Evolutionary conservation across 2,113 vertebrate species (phyloP).

Genomic region (Oncorhynchus masou): DNA sequence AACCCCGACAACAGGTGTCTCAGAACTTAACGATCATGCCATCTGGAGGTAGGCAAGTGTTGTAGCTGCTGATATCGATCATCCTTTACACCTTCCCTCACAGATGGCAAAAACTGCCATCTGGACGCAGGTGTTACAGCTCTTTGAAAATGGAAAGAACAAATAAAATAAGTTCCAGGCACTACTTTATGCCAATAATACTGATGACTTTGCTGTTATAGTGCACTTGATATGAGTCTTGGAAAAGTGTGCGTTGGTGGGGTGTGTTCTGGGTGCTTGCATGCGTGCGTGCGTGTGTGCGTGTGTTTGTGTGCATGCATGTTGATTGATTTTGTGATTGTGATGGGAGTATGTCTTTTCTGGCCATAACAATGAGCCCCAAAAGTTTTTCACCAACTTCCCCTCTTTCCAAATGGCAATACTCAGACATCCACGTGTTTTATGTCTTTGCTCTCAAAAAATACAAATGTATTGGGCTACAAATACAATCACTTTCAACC

Average conservation of each 20-base stretch:
- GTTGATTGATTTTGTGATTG: conserved; percentile 4
- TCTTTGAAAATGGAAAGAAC: conserved; percentile 49
- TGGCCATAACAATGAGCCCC: background rate
- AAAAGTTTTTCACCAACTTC: background rate
- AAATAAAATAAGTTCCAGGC: conserved; percentile 14
- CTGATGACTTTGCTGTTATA: conserved; percentile 36
- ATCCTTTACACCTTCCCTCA: conserved; percentile 62
- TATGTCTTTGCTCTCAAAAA: no score
- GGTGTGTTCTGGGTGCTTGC: background rate
- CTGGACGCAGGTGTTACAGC: conserved; percentile 60
- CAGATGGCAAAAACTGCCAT: conserved; percentile 63
- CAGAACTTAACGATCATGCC: conserved; percentile 64
- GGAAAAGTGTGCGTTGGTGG: background rate
- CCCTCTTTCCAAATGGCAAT: no score
- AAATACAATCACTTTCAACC: no score
- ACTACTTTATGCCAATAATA: conserved; percentile 25
- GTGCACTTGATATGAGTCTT: conserved; percentile 14
- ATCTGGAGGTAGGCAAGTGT: conserved; percentile 63
- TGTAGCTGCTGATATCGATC: conserved; percentile 66
- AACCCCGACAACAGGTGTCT: conserved; percentile 55
- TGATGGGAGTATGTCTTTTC: background rate
- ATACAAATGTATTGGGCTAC: no score
- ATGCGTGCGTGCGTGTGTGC: background rate
- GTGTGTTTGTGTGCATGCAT: background rate
- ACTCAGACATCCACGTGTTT: no score